Evolutionary conservation across 2,113 vertebrate species (phyloP).

Genomic region (Blennius ocellaris): DNA sequence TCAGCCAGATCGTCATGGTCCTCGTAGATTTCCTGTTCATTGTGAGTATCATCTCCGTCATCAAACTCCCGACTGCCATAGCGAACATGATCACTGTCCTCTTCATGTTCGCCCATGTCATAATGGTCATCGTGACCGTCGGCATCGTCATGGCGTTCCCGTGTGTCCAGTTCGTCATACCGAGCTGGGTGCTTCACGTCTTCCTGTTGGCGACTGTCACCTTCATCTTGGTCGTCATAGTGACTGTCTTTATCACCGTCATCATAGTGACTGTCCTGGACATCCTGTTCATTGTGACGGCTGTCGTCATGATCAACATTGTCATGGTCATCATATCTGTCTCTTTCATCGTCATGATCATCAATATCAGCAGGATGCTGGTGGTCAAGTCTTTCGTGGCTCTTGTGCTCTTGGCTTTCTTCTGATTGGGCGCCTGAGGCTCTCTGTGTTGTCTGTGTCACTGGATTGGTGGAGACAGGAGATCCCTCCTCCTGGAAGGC

Average conservation of each 20-base stretch:
- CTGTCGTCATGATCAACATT: conserved; percentile 16
- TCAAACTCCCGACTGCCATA: conserved; percentile 46
- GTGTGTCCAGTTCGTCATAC: conserved; percentile 27
- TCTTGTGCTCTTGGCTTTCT: conserved; percentile 68
- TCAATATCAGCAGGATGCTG: conserved; percentile 29
- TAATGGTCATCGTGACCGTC: conserved; percentile 67
- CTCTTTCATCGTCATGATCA: conserved; percentile 23
- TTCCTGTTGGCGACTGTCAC: conserved; percentile 29
- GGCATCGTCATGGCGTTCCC: conserved; percentile 22
- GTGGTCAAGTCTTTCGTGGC: conserved; percentile 43
- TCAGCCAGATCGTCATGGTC: conserved; percentile 35
- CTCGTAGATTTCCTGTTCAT: conserved; percentile 58
- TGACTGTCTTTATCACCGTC: conserved; percentile 13
- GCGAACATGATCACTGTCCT: conserved; percentile 35
- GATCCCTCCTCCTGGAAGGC: conserved; percentile 80
- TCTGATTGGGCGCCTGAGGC: conserved; percentile 66
- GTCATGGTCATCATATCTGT: conserved; percentile 29
- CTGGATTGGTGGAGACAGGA: conserved; percentile 65
- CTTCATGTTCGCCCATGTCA: conserved; percentile 76
- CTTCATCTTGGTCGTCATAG: conserved; percentile 10
- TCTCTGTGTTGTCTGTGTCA: conserved; percentile 75
- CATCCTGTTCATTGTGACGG: conserved; percentile 18
- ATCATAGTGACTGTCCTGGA: conserved; percentile 17
- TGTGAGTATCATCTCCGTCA: conserved; percentile 31
- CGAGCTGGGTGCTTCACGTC: conserved; percentile 26